Base-by-base conservation (phyloP, 2,797 vertebrate species). In the Clarias pachynema region DNA sequence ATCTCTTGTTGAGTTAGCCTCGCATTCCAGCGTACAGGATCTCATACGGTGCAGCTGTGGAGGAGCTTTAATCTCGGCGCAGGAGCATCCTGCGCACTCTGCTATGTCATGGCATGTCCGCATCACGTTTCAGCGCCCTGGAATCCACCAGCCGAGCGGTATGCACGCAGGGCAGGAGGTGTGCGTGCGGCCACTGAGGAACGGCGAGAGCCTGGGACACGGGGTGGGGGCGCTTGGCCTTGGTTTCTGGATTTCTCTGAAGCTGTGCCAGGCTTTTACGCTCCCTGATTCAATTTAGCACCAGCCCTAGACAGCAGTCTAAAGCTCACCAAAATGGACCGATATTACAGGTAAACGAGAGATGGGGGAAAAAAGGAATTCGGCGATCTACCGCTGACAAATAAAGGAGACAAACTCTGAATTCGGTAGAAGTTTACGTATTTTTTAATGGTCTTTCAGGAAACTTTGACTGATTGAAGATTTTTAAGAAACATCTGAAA, bases 401-500 rank as follows among this genome's bases (percentile, higher is more conserved):
- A 62, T 57, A 9, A 74, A 59, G 53, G 69, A 44, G 2, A 66
- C 15, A 37, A 62, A 56, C n/a, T 70, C 65, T 62, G 40, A 89
- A 79, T 20, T 69, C 59, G 78, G 24, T 89, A 79, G 59, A 82
- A 79, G 82, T 84, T 88, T 86, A 85, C 72, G 84, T 85, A 49
- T 40, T 37, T 81, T 82, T 82, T 84, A 63, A 26, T 79, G 65
- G 82, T 85, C 87, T 88, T 89, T 29, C 82, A 89, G 80, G 84
- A 90, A 84, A 79, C 85, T 84, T 86, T 79, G 70, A 86, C 84
- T 79, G 40, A 49, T 79, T 63, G 78, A 69, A 69, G 83, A 85
- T 82, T 72, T 88, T 87, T 89, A 86, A 84, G 89, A 86, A 60
- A 79, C 79, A 89, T 90, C 83, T 86, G 85, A 84, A 88, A 84